Evolutionary conservation across 2,888 invertebrate genomes (phyloP).

Genomic region (Linnaemya tessellans): DNA sequence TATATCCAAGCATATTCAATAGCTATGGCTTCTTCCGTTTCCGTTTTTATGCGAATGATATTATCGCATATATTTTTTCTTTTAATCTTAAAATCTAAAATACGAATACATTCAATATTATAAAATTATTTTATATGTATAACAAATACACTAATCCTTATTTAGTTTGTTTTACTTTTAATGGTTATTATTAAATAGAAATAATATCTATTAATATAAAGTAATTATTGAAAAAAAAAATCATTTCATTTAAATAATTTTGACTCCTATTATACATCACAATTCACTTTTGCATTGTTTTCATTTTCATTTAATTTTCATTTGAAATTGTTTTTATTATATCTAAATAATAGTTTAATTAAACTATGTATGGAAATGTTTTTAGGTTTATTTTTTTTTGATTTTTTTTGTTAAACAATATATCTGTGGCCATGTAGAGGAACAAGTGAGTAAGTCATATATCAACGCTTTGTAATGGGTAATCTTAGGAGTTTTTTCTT

Average conservation of each 20-base stretch:
- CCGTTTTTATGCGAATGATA: neutral
- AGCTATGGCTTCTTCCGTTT: neutral
- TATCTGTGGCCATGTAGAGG: constrained; percentile 1
- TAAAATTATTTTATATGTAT: constrained; percentile 24
- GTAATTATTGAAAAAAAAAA: constrained; percentile 50
- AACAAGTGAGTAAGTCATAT: too few species aligned
- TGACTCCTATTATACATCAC: constrained; percentile 66
- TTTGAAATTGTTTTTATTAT: neutral
- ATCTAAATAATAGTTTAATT: constrained; percentile 37
- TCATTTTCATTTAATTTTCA: constrained; percentile 9
- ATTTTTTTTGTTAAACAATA: neutral
- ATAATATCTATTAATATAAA: constrained; percentile 23
- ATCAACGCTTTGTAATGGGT: too few species aligned
- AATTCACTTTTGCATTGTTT: constrained; percentile 71
- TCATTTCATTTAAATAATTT: constrained; percentile 54
- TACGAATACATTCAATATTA: constrained; percentile 29
- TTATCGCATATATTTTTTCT: neutral
- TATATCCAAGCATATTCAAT: neutral
- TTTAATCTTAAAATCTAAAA: constrained; percentile 26
- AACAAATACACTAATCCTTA: constrained; percentile 26
- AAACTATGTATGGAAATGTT: constrained; percentile 22
- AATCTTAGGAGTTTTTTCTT: too few species aligned
- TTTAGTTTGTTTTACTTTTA: neutral
- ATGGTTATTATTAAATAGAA: constrained; percentile 4
- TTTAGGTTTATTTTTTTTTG: neutral